Evolutionary conservation across 1,140 invertebrate species (phyloP).

Genomic region (Drosophila nigrodunni): DNA sequence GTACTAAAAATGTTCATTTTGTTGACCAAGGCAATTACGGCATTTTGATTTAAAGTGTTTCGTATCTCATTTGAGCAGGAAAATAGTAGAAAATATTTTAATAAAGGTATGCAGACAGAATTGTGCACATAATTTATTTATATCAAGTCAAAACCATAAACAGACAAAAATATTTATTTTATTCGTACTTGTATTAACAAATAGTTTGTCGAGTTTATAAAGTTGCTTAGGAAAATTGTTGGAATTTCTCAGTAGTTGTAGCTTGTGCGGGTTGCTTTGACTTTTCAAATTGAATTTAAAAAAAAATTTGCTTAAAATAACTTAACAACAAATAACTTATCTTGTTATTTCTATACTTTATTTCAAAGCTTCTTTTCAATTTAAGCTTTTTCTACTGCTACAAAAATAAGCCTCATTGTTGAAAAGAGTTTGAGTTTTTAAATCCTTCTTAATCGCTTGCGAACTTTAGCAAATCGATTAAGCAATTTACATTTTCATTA

Average conservation of each 20-base stretch:
- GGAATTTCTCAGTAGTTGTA: too few relatives aligned
- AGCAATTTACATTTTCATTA: constrained; percentile 12
- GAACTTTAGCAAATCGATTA: constrained; percentile 4
- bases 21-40: constrained; percentile 41
- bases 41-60: constrained; percentile 49
- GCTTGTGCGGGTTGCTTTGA: too few relatives aligned
- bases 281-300: too few relatives aligned
- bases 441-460: neutral
- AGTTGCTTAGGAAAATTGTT: too few relatives aligned
- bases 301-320: too few relatives aligned
- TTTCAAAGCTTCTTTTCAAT: too few relatives aligned
- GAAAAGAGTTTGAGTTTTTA: neutral
- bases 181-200: neutral
- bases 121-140: constrained; percentile 13
- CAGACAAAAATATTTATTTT: neutral
- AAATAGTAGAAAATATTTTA: neutral
- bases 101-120: neutral
- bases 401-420: neutral
- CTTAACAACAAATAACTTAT: too few relatives aligned
- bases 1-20: constrained; percentile 25
- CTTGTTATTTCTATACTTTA: too few relatives aligned
- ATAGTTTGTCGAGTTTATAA: too few relatives aligned
- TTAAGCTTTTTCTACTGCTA: neutral
- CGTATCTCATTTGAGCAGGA: neutral
- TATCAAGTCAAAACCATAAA: constrained; percentile 4